These are phyloP conservation scores for Ceratitis capitata DNA, from an alignment of 1,140 invertebrate genomes.

Conservation along the genomic window DNA sequence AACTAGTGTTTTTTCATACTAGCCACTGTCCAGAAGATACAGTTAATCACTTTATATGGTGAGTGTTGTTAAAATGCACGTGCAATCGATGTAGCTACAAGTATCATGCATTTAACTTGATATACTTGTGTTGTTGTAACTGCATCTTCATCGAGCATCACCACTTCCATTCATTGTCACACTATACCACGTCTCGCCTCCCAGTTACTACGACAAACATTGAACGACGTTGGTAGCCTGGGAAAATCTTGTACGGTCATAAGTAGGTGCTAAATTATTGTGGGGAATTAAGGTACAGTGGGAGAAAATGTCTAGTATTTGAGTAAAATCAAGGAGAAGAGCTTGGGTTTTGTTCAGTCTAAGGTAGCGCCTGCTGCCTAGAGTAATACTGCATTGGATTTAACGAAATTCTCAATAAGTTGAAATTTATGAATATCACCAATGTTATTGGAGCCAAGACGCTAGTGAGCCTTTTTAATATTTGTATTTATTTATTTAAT, in stretches of 20 bases:
- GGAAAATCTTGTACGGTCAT: not conserved
- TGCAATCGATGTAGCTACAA: not conserved
- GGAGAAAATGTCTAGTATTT: not conserved
- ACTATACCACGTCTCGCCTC: not conserved
- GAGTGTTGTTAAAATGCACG: not conserved
- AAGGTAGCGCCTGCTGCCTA: too few relatives aligned
- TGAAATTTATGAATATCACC: too few relatives aligned
- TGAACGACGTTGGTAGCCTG: not conserved
- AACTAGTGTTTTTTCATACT: too few relatives aligned
- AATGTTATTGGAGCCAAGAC: too few relatives aligned
- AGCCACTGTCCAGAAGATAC: too few relatives aligned
- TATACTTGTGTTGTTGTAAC: not conserved
- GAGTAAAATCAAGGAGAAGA: too few relatives aligned
- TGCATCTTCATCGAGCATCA: not conserved
- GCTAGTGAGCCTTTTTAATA: too few relatives aligned
- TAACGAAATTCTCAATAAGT: too few relatives aligned
- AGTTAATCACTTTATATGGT: not conserved
- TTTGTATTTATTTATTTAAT: too few relatives aligned
- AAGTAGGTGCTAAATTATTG: not conserved
- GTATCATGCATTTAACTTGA: not conserved
- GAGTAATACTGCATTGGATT: too few relatives aligned
- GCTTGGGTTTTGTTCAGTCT: too few relatives aligned
- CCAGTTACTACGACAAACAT: not conserved
- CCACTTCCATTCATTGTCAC: slow-evolving; percentile 17
- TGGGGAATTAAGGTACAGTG: not conserved